Conservation (phyloP, 37 sponge, comb jelly and placozoan species). For the Halisarca cf. caerulea region DNA sequence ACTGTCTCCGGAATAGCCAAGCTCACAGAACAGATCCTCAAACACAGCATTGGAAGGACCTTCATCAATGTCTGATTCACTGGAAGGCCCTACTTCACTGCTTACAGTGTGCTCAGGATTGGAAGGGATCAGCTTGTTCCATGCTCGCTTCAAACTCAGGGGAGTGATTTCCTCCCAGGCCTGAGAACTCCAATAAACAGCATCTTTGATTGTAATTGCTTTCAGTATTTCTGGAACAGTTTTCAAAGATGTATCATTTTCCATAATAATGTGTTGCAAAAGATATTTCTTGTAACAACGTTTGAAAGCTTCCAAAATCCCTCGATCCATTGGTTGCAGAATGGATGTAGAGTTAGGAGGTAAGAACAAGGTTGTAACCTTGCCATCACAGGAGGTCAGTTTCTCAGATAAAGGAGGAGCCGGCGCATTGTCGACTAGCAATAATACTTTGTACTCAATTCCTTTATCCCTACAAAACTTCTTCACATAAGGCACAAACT, state of each 20-base stretch:
- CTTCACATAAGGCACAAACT: neutral
- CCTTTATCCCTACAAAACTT: neutral
- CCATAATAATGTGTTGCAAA: too few species aligned
- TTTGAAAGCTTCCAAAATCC: too few species aligned
- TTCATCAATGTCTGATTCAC: too few species aligned
- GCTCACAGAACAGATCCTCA: too few species aligned
- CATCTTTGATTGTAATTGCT: neutral
- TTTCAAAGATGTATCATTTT: too few species aligned
- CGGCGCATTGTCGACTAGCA: neutral
- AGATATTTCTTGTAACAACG: too few species aligned
- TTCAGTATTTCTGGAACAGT: slow-evolving; percentile 6
- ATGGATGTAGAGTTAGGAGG: neutral
- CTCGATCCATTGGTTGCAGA: neutral
- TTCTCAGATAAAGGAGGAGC: neutral
- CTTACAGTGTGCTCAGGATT: too few species aligned
- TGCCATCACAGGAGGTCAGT: neutral
- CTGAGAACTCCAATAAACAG: neutral
- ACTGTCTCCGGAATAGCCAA: neutral
- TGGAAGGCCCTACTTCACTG: too few species aligned
- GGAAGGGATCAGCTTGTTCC: neutral
- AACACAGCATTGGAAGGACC: too few species aligned
- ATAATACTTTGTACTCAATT: neutral
- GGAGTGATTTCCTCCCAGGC: neutral
- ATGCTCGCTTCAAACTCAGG: neutral
- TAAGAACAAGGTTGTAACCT: neutral